Evolutionary conservation across 2,113 vertebrate genomes (phyloP).

Genomic region (Choloepus hoffmanni): DNA sequence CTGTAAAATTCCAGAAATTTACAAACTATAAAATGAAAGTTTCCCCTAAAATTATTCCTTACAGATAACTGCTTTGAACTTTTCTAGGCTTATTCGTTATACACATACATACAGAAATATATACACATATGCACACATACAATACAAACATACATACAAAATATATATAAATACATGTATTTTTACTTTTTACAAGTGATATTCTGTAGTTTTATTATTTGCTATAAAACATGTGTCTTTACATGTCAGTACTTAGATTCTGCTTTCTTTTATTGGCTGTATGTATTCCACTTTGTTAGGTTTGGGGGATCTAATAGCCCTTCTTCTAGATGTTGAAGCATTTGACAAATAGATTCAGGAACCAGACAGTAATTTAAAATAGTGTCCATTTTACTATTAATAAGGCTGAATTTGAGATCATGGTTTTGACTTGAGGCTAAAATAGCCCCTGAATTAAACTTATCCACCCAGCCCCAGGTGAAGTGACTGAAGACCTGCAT

Average conservation of each 20-base stretch:
- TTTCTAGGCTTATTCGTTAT: background rate
- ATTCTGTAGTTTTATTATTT: conserved; percentile 36
- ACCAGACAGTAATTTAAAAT: background rate
- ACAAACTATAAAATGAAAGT: conserved; percentile 34
- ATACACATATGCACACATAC: background rate
- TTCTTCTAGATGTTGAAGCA: background rate
- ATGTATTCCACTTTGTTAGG: background rate
- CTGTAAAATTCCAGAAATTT: conserved; percentile 26
- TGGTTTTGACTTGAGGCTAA: background rate
- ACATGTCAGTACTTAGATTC: background rate
- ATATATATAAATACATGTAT: background rate
- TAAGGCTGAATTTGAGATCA: background rate
- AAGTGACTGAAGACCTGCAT: background rate
- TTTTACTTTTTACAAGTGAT: background rate
- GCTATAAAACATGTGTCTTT: background rate
- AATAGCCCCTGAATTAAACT: background rate
- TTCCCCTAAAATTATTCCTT: background rate
- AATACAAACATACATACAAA: background rate
- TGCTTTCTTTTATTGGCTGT: background rate
- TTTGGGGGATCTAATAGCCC: background rate
- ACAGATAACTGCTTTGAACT: background rate
- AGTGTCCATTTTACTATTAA: background rate
- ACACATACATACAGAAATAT: background rate
- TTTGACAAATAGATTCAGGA: background rate
- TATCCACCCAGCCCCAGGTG: no score